phyloP scores from a whole-genome alignment of 2,888 invertebrate species.

The Polymixis flavicincta region DNA sequence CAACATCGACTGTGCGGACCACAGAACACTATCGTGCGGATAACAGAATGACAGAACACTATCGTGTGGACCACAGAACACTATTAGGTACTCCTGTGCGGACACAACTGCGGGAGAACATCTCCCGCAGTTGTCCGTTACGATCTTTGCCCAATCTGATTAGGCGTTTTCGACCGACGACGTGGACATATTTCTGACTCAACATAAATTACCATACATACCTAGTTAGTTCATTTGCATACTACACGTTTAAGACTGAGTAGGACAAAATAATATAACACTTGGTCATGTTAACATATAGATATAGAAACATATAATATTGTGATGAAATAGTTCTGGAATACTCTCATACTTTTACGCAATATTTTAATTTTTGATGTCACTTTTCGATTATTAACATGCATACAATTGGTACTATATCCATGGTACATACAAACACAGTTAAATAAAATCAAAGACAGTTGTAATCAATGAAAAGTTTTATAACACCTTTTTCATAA shows the following conservation, averaged over 20 bases:
- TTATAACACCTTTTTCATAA: constrained; percentile 41
- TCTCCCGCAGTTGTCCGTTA: background rate
- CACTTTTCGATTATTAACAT: background rate
- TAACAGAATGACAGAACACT: no score
- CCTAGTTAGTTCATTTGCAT: background rate
- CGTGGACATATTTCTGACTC: constrained; percentile 1
- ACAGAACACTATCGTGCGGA: no score
- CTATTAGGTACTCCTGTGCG: no score
- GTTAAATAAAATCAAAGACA: constrained; percentile 13
- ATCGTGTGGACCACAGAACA: no score
- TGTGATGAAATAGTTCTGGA: constrained; percentile 34
- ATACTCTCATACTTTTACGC: background rate
- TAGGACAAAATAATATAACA: constrained; percentile 6
- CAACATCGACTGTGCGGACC: no score
- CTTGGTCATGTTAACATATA: constrained; percentile 7
- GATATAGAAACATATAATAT: no score
- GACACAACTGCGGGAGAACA: no score
- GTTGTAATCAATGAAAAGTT: constrained; percentile 48
- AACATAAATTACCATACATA: background rate
- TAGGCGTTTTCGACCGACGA: background rate
- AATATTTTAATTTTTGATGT: background rate
- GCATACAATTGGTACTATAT: background rate
- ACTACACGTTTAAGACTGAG: background rate
- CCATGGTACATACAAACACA: background rate
- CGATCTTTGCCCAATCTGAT: background rate